Evolutionary conservation across 1,140 invertebrate genomes (phyloP).

Genomic region (Bradynema listronoti): DNA sequence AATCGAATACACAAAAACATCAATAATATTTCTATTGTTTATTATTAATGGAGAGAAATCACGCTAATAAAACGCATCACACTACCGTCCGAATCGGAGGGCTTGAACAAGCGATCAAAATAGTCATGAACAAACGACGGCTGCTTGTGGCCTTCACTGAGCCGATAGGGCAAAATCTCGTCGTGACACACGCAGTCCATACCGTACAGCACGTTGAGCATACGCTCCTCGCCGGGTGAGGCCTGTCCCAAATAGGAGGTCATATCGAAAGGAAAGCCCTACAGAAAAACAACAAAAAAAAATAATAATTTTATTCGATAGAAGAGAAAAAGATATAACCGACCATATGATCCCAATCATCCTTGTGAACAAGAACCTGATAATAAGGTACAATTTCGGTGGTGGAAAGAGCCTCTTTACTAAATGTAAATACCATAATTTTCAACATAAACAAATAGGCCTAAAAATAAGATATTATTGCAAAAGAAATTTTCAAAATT

Average conservation of each 20-base stretch:
- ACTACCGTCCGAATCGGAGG: too few relatives aligned
- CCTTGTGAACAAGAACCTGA: constrained; percentile 48
- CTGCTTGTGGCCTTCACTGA: constrained; percentile 6
- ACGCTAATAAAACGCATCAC: too few relatives aligned
- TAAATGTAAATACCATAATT: constrained; percentile 2
- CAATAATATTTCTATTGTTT: too few relatives aligned
- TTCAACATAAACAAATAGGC: constrained; percentile 5
- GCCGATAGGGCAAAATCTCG: constrained; percentile 44
- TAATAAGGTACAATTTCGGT: constrained; percentile 33
- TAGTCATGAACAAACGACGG: not conserved
- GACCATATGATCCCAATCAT: constrained; percentile 49
- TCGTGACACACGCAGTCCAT: constrained; percentile 49
- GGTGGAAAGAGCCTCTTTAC: constrained; percentile 14
- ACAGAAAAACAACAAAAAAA: constrained; percentile 6
- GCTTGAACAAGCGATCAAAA: too few relatives aligned
- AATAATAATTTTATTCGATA: not conserved
- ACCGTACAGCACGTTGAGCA: constrained; percentile 41
- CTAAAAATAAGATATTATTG: constrained; percentile 1
- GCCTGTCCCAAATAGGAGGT: constrained; percentile 41
- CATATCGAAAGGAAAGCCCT: constrained; percentile 46
- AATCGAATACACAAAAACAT: too few relatives aligned
- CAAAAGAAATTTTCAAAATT: not conserved
- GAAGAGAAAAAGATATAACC: not conserved
- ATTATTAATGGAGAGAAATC: too few relatives aligned
- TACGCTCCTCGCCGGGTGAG: constrained; percentile 28